Percentiles rank a stretch among this genome's conserved stretches.
phyloP scores from a whole-genome alignment of 1,140 invertebrate species.

The honey bee (Apis mellifera) region Amel_HAv3.1 CM009938.2:3795501-3796000 shows the following conservation, averaged over 20 bases:
- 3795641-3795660: conserved; percentile 86
- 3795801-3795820: conserved; percentile 93
- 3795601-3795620: conserved; percentile 87
- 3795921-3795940: conserved; percentile 89
- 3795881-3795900: conserved; percentile 95
- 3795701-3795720: conserved; percentile 92
- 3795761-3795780: conserved; percentile 91
- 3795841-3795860: conserved; percentile 96
- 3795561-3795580: not conserved
- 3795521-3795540: not conserved
- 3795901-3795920: conserved; percentile 97
- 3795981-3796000: not conserved
- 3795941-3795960: not conserved
- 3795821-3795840: conserved; percentile 95
- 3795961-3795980: not conserved
- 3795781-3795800: conserved; percentile 93
- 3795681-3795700: conserved; percentile 91
- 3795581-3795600: conserved; percentile 49
- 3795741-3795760: conserved; percentile 95
- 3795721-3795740: conserved; percentile 95
- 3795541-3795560: conserved; percentile 8
- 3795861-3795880: conserved; percentile 96
- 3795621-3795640: conserved; percentile 86
- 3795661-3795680: conserved; percentile 94
- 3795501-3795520: not conserved